Evolutionary conservation across 2,113 vertebrate species (phyloP).

Genomic region (Passer montanus): DNA sequence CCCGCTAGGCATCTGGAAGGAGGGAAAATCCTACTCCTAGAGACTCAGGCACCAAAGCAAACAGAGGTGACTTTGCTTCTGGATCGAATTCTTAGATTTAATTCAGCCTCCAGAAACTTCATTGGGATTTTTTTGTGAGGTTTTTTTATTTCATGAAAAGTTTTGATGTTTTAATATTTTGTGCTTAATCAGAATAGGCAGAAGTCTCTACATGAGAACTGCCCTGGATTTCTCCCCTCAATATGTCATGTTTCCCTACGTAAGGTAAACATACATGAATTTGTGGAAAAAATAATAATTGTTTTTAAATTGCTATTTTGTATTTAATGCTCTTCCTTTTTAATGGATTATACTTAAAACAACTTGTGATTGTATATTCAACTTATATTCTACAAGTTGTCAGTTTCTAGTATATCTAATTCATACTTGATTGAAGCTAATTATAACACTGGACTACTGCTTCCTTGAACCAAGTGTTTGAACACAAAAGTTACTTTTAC

Average conservation of each 20-base stretch:
- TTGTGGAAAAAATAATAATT: neutral
- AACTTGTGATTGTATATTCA: neutral
- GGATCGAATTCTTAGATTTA: neutral
- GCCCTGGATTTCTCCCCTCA: neutral
- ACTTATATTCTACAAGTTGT: neutral
- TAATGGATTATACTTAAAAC: neutral
- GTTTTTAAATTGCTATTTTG: neutral
- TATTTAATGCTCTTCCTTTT: neutral
- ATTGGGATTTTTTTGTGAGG: neutral
- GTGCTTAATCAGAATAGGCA: neutral
- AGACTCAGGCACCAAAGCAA: neutral
- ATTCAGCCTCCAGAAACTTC: neutral
- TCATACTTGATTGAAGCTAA: constrained; percentile 24
- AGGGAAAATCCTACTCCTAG: neutral
- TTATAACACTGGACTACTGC: constrained; percentile 16
- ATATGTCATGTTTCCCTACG: neutral
- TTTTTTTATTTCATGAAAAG: neutral
- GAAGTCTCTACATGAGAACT: neutral
- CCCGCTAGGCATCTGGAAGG: neutral
- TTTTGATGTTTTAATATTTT: neutral
- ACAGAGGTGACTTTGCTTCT: neutral
- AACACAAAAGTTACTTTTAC: constrained; percentile 22
- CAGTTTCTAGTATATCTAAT: constrained; percentile 14
- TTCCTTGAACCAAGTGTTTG: constrained; percentile 34
- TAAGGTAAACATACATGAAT: neutral